These are phyloP conservation scores for Drosophila bunnanda DNA, from an alignment of 2,888 invertebrate genomes.

Conservation along the genomic window DNA sequence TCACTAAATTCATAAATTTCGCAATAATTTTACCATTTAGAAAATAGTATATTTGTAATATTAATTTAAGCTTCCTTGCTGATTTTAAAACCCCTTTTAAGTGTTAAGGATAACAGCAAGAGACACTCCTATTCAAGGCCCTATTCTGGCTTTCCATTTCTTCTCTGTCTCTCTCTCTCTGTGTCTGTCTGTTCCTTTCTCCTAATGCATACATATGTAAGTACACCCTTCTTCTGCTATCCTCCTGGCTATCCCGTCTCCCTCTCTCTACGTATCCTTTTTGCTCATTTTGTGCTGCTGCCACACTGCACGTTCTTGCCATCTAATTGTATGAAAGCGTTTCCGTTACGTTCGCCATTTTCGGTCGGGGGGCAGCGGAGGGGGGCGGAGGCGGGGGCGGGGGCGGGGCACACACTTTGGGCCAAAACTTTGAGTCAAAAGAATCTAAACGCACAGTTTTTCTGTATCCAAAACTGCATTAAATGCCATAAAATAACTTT, in stretches of 20 bases:
- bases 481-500: conserved; percentile 83
- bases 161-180: not conserved
- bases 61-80: too few species aligned
- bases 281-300: conserved; percentile 25
- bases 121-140: not conserved
- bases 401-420: conserved; percentile 27
- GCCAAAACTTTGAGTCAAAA: conserved; percentile 73
- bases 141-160: not conserved
- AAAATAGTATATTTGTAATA: too few species aligned
- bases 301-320: conserved; percentile 66
- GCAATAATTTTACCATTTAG: not conserved
- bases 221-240: not conserved
- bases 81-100: too few species aligned
- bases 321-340: conserved; percentile 78
- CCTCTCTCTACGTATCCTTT: conserved; percentile 4
- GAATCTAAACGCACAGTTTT: conserved; percentile 80
- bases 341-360: conserved; percentile 79
- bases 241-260: not conserved
- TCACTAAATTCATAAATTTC: too few species aligned
- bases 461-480: conserved; percentile 80
- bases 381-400: not conserved
- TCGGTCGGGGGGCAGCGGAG: conserved; percentile 26
- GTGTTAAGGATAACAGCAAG: not conserved
- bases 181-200: not conserved
- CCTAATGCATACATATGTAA: conserved; percentile 6